Conservation (phyloP, 2,113 vertebrate genomes). For the Cyrtonyx montezumae region DNA sequence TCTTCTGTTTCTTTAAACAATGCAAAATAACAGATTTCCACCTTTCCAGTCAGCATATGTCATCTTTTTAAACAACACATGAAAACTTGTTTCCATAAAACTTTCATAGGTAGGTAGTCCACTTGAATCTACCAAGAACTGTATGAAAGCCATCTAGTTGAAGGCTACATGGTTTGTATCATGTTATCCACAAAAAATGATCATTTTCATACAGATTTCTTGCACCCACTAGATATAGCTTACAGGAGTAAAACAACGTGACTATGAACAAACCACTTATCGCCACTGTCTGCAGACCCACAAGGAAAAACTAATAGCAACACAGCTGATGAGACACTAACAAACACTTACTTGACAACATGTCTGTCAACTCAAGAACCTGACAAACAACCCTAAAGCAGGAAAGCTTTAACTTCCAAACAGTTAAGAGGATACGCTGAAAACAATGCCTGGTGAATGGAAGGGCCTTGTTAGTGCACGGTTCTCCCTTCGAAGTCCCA, state of each 20-base stretch:
- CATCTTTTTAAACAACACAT: neutral
- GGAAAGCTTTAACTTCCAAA: neutral
- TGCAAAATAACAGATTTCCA: neutral
- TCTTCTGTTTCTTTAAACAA: neutral
- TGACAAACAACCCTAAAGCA: neutral
- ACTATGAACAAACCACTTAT: neutral
- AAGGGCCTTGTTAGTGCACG: conserved; percentile 90
- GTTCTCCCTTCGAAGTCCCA: conserved; percentile 88
- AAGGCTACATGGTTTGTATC: neutral
- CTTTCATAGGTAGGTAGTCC: neutral
- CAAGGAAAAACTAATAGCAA: neutral
- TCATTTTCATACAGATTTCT: neutral
- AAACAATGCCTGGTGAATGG: conserved; percentile 98
- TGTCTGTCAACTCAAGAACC: neutral
- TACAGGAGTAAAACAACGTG: neutral
- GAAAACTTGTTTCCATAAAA: neutral
- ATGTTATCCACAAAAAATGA: neutral
- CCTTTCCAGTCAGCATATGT: neutral
- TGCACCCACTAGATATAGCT: neutral
- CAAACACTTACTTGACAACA: neutral
- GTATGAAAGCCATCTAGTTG: neutral
- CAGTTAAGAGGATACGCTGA: conserved; percentile 92
- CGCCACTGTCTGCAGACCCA: neutral
- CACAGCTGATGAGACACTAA: neutral
- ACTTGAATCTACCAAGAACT: neutral